Percentiles rank a stretch among this genome's conserved stretches.
phyloP scores from a whole-genome alignment of 2,888 invertebrate species.

The Drosophila antonietae region DNA sequence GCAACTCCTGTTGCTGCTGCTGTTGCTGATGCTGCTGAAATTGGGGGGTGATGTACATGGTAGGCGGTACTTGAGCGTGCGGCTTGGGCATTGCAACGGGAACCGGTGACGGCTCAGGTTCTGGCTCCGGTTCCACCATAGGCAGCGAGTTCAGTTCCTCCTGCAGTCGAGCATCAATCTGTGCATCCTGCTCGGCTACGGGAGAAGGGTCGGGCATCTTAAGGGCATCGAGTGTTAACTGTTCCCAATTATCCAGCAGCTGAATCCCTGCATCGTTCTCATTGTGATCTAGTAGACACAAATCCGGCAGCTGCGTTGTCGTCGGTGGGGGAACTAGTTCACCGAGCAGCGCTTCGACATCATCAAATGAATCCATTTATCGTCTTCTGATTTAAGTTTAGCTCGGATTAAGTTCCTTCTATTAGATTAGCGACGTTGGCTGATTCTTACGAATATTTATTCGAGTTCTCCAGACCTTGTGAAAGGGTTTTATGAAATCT shows the following conservation, averaged over 20 bases:
- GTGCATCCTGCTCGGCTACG: conserved; percentile 19
- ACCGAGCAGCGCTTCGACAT: background rate
- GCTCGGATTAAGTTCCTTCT: too few relatives aligned
- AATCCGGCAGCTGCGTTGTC: background rate
- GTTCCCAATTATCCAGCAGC: background rate
- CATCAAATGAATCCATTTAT: background rate
- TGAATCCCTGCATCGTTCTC: background rate
- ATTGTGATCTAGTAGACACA: fast-evolving
- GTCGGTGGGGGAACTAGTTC: background rate
- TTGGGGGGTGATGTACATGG: too few relatives aligned
- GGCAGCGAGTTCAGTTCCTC: conserved; percentile 55
- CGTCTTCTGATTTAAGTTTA: background rate
- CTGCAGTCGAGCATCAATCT: conserved; percentile 54
- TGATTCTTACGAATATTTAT: background rate
- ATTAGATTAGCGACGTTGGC: background rate
- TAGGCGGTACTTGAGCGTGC: too few relatives aligned
- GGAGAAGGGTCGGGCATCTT: background rate
- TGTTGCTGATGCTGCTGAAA: background rate
- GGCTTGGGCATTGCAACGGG: background rate
- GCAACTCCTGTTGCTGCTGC: background rate
- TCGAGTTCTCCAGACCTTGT: too few relatives aligned
- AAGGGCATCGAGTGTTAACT: background rate
- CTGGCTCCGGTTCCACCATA: conserved; percentile 48
- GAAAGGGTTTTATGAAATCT: too few relatives aligned
- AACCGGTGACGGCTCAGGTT: conserved; percentile 24